Conservation (phyloP, 2,797 vertebrate species). For the Choloepus didactylus region DNA sequence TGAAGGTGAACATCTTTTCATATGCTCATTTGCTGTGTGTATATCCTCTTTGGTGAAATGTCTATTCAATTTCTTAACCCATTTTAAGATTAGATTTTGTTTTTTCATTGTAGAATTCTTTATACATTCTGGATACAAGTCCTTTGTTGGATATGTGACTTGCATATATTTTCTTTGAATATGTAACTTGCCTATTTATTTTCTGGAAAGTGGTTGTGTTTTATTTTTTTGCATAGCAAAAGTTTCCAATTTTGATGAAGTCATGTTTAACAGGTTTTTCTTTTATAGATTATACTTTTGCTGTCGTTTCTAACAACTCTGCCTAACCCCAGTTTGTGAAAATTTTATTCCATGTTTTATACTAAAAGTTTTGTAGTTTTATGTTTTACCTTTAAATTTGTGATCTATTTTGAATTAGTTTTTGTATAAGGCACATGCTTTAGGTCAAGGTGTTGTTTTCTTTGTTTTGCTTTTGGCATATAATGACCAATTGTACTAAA, state of each 20-base stretch:
- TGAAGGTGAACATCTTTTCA: neutral
- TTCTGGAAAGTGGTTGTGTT: neutral
- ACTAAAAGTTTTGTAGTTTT: conserved; percentile 38
- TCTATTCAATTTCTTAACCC: neutral
- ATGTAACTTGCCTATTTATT: neutral
- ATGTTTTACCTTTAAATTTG: neutral
- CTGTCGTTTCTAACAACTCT: conserved; percentile 48
- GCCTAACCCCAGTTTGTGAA: neutral
- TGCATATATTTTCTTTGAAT: conserved; percentile 21
- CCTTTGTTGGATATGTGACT: conserved; percentile 19
- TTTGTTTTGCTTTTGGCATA: neutral
- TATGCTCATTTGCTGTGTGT: neutral
- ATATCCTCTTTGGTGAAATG: neutral
- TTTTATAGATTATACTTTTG: neutral
- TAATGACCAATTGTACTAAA: neutral
- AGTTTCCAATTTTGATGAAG: conserved; percentile 50
- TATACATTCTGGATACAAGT: neutral
- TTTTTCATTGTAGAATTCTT: neutral
- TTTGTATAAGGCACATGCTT: neutral
- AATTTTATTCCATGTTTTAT: neutral
- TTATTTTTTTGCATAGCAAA: conserved; percentile 43
- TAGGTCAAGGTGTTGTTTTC: neutral
- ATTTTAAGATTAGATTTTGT: neutral
- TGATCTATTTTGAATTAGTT: neutral
- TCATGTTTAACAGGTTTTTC: neutral